Base-by-base conservation (phyloP, 2,888 invertebrate genomes). In the Bimastos eiseni region DNA sequence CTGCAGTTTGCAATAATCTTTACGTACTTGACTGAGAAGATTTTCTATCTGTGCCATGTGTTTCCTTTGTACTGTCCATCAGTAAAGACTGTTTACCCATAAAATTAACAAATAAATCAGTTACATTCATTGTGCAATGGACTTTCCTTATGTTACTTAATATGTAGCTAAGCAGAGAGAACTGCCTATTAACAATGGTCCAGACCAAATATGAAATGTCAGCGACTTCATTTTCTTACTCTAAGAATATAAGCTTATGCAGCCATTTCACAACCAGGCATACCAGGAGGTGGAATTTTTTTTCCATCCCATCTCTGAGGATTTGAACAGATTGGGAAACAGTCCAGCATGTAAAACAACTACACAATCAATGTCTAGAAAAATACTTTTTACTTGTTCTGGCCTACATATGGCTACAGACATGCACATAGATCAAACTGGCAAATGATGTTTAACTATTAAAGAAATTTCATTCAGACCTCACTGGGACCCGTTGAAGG, bases 1-100 rank as follows among this genome's bases (percentile, higher is more conserved):
- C 70, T 70, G 70, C 8, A 37, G 13, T 86, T 0, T 86, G 34
- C 13, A 36, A 17, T 34, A 86, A 86, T 86, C 34, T 36, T 34
- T 86, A 86, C 34, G 24, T 36, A 86, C 86, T 86, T 86, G 86
- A 86, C 86, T 86, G 86, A 86, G 86, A 86, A 34, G 86, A 34
- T 86, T 86, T 86, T 37, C 86, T 17, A 37, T 86, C 86, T 86
- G 36, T 36, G 86, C 86, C 17, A 86, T 24, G 86, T 21, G 37
- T 33, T 86, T 86, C 86, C 37, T 86, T 86, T 86, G 86, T 8
- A 86, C 0, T 37, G 19, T 34, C 86, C 30, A 34, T 36, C 37
- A 37, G 36, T 86, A 36, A 86, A 37, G 86, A 37, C 37, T 37
- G 34, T 84, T 37, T 33, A 86, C 86, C 37, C 86, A n/a, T 86